Percentiles rank a stretch among this genome's conserved stretches.
phyloP scores from a whole-genome alignment of 2,113 vertebrate genomes.

The Pluvialis apricaria region DNA sequence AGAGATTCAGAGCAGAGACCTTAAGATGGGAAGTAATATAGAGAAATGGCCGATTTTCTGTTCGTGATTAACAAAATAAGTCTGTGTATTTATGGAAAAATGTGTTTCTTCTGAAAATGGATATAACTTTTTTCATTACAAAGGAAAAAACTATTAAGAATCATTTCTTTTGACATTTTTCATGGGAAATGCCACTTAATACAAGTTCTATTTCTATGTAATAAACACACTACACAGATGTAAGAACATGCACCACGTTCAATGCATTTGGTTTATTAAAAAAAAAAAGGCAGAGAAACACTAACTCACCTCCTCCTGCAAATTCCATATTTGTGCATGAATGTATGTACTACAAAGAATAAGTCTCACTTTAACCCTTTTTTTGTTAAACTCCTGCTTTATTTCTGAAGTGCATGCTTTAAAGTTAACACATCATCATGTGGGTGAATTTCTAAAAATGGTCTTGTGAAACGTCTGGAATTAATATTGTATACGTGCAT shows the following conservation, averaged over 20 bases:
- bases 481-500: not conserved
- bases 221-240: not conserved
- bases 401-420: not conserved
- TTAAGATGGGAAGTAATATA: not conserved
- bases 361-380: not conserved
- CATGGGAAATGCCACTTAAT: not conserved
- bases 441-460: not conserved
- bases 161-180: not conserved
- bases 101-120: not conserved
- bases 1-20: not conserved
- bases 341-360: not conserved
- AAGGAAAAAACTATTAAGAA: not conserved
- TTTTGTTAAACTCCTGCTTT: not conserved
- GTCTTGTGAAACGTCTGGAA: not conserved
- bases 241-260: not conserved
- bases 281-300: not conserved
- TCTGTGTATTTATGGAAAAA: not conserved
- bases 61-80: not conserved
- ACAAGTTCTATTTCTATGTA: not conserved
- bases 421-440: not conserved
- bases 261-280: not conserved
- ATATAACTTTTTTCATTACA: not conserved
- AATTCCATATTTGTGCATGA: not conserved
- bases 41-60: not conserved
- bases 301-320: not conserved